phyloP scores from a whole-genome alignment of 1,140 invertebrate species.

The Acromyrmex heyeri region DNA sequence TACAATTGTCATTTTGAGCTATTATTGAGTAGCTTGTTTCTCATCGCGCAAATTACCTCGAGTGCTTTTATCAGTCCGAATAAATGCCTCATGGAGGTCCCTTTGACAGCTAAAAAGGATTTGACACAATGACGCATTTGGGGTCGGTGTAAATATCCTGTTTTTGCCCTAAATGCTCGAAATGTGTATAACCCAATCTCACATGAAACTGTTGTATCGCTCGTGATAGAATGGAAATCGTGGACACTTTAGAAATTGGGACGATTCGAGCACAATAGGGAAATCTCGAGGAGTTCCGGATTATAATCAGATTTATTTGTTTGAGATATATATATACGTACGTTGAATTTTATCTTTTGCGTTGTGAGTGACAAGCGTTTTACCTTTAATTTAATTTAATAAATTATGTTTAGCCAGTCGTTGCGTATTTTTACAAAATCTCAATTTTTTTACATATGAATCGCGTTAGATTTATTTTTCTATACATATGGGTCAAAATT shows the following conservation, averaged over 20 bases:
- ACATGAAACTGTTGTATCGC: neutral
- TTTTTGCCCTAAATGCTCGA: neutral
- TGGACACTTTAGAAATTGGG: constrained; percentile 11
- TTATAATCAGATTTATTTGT: neutral
- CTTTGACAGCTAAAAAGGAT: neutral
- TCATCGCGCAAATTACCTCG: neutral
- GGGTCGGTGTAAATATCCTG: constrained; percentile 17
- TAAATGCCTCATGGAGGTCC: neutral
- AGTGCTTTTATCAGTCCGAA: constrained; percentile 12
- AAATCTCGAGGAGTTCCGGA: neutral
- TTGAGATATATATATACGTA: neutral
- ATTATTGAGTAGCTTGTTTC: neutral
- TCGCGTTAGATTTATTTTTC: neutral
- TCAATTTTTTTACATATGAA: neutral
- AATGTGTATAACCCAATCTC: neutral
- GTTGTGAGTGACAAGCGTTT: neutral
- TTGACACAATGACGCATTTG: neutral
- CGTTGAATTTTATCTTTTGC: neutral
- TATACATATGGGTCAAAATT: neutral
- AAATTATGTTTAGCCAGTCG: neutral
- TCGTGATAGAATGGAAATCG: neutral
- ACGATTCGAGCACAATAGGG: neutral
- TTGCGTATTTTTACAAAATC: neutral
- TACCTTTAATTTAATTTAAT: neutral
- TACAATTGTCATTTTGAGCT: neutral